Conservation (phyloP, 2,888 invertebrate genomes). For the Buathra laborator region DNA sequence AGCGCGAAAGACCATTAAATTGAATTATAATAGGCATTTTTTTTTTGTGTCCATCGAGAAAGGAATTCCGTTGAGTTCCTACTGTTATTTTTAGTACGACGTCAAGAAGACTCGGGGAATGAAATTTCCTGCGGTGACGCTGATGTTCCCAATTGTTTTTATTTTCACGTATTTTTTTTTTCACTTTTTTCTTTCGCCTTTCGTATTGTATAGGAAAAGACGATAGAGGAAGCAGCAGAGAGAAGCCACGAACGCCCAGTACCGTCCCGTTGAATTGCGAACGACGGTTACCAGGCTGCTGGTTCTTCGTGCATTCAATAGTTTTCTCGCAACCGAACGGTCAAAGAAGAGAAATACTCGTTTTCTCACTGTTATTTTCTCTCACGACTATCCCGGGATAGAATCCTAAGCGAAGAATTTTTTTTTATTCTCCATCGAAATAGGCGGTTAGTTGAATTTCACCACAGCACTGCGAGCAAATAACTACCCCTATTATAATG, state of each 20-base stretch:
- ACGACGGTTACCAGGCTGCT: constrained; percentile 37
- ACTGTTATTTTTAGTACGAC: not conserved
- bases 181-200: no score
- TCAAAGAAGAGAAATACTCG: not conserved
- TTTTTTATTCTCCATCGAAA: not conserved
- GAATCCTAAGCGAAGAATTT: not conserved
- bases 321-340: constrained; percentile 29
- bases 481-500: not conserved
- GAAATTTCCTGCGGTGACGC: not conserved
- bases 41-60: not conserved
- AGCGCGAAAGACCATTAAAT: constrained; percentile 32
- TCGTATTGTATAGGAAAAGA: constrained; percentile 1
- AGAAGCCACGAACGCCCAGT: not conserved
- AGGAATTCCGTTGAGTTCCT: not conserved
- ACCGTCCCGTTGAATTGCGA: constrained; percentile 9
- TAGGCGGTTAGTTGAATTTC: not conserved
- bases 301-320: constrained; percentile 30
- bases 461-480: not conserved
- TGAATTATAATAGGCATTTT: constrained; percentile 34
- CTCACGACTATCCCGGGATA: not conserved
- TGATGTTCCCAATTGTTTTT: not conserved
- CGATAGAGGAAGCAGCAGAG: not conserved
- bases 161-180: not conserved
- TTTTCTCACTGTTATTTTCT: constrained; percentile 22
- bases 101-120: not conserved